These are phyloP conservation scores for Poecile atricapillus DNA, from an alignment of 2,113 vertebrate species.

Conservation along the genomic window DNA sequence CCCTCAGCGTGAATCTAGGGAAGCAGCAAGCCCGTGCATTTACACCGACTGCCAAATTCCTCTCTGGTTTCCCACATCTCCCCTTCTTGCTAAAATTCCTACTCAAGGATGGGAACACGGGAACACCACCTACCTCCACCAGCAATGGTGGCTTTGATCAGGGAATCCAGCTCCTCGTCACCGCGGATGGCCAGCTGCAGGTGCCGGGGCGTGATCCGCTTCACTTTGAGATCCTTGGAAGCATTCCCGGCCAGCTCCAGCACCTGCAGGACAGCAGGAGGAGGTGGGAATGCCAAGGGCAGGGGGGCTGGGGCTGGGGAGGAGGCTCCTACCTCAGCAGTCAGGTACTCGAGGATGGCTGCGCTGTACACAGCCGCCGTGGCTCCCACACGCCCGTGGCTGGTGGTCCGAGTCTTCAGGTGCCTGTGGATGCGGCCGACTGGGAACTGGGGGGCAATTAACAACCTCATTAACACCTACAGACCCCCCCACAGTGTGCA, in stretches of 20 bases:
- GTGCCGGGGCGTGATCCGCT: constrained; percentile 96
- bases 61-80: accelerated
- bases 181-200: constrained; percentile 97
- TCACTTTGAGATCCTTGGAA: constrained; percentile 98
- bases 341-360: constrained; percentile 97
- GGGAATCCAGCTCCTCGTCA: constrained; percentile 95
- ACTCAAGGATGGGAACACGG: accelerated
- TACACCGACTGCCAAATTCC: background rate
- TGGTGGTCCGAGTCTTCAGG: constrained; percentile 96
- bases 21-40: accelerated
- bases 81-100: background rate
- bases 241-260: constrained; percentile 97
- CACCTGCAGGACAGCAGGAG: constrained; percentile 71
- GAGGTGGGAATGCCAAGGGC: background rate
- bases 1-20: accelerated
- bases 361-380: constrained; percentile 97
- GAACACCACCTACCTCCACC: constrained; percentile 82
- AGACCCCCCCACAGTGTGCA: accelerated
- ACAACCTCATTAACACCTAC: background rate
- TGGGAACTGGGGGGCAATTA: constrained; percentile 80
- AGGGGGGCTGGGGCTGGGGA: background rate
- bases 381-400: constrained; percentile 95
- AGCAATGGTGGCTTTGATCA: constrained; percentile 98
- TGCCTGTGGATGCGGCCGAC: constrained; percentile 97
- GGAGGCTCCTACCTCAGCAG: constrained; percentile 84